These are phyloP conservation scores for Hypanus sabinus DNA, from an alignment of 2,113 vertebrate genomes.

Conservation along the genomic window DNA sequence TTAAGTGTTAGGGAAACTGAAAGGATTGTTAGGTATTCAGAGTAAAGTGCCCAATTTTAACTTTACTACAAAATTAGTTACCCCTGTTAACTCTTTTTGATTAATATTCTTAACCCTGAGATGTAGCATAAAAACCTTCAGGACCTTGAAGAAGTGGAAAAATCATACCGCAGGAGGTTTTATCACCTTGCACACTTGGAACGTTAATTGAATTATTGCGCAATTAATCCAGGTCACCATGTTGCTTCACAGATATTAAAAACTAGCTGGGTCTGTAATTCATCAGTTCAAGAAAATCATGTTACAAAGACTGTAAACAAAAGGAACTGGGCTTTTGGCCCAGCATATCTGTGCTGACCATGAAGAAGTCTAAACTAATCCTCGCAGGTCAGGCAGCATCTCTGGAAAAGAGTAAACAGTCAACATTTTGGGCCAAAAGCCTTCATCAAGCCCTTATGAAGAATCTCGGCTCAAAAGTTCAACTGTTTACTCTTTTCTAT, in stretches of 20 bases:
- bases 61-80: not conserved
- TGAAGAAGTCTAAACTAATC: no score
- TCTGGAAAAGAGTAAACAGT: no score
- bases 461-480: no score
- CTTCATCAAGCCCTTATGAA: no score
- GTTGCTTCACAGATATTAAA: not conserved
- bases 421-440: no score
- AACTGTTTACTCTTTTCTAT: no score
- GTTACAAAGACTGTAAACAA: not conserved
- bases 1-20: no score
- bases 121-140: not conserved
- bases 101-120: not conserved
- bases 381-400: no score
- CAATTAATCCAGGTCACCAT: slow-evolving; percentile 7
- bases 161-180: not conserved
- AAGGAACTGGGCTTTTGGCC: no score
- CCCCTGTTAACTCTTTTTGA: not conserved
- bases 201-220: slow-evolving; percentile 10
- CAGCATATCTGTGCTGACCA: no score
- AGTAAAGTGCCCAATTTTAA: not conserved
- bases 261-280: not conserved
- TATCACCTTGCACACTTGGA: slow-evolving; percentile 29
- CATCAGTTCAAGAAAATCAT: not conserved
- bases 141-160: not conserved
- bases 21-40: no score